Evolutionary conservation across 2,113 vertebrate species (phyloP).

Genomic region (Chaenogobius annularis): DNA sequence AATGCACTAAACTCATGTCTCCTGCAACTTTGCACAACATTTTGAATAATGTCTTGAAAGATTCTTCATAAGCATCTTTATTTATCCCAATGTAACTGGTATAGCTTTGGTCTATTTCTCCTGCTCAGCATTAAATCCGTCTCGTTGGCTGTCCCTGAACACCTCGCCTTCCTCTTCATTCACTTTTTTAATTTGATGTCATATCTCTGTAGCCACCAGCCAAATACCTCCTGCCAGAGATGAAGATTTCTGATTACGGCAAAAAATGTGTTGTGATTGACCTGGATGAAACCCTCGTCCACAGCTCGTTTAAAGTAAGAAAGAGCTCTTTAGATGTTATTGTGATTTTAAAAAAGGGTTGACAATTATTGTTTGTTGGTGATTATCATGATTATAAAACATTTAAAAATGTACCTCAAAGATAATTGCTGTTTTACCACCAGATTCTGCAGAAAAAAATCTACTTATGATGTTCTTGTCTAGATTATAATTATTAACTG

Average conservation of each 20-base stretch:
- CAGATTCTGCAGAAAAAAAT: no score
- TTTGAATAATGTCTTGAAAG: neutral
- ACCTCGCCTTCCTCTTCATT: constrained; percentile 8
- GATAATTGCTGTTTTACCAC: no score
- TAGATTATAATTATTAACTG: no score
- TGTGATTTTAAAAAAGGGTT: no score
- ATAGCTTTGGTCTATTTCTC: constrained; percentile 11
- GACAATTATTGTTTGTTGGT: no score
- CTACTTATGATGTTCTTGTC: no score
- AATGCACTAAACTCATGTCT: neutral
- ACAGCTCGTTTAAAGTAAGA: constrained; percentile 98
- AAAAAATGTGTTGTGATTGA: constrained; percentile 99
- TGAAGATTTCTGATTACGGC: constrained; percentile 92
- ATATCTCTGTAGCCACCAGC: constrained; percentile 83
- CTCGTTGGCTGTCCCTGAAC: neutral
- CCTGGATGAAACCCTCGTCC: constrained; percentile 96
- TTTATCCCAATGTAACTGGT: no score
- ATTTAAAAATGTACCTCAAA: no score
- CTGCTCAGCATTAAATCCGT: constrained; percentile 13
- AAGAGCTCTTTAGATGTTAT: neutral
- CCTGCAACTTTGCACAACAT: neutral
- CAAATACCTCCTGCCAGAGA: constrained; percentile 97
- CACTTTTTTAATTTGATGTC: constrained; percentile 24
- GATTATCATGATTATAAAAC: no score
- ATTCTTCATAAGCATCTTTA: neutral